phyloP scores from a whole-genome alignment of 2,888 invertebrate species.

The Erebia ligea region DNA sequence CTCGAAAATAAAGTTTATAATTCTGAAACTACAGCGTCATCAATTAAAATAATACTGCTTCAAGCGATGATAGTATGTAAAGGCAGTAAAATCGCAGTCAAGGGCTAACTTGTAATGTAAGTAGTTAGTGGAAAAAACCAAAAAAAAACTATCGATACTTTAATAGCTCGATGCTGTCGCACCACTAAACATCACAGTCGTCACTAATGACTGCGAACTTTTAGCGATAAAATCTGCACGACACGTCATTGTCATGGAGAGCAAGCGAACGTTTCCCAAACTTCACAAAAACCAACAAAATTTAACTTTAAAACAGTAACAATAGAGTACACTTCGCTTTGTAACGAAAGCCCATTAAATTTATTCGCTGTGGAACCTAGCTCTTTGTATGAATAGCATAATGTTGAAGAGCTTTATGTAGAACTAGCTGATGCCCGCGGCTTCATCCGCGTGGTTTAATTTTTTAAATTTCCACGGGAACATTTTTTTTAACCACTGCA shows the following conservation, averaged over 20 bases:
- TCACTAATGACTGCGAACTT: constrained; percentile 59
- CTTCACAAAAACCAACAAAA: constrained; percentile 19
- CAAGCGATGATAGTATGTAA: too few relatives aligned
- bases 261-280: constrained; percentile 48
- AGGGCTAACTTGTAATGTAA: too few relatives aligned
- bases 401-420: constrained; percentile 29
- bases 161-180: constrained; percentile 43
- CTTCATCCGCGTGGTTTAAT: too few relatives aligned
- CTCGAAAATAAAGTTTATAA: too few relatives aligned
- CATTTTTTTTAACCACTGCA: too few relatives aligned
- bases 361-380: constrained; percentile 28
- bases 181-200: constrained; percentile 38
- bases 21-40: too few relatives aligned
- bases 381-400: constrained; percentile 29
- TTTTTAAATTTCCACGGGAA: too few relatives aligned
- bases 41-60: too few relatives aligned
- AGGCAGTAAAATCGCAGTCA: too few relatives aligned
- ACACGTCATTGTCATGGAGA: constrained; percentile 63
- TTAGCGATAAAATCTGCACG: constrained; percentile 61
- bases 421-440: neutral
- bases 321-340: constrained; percentile 15
- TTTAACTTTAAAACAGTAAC: constrained; percentile 13
- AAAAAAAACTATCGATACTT: neutral
- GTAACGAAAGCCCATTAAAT: constrained; percentile 27
- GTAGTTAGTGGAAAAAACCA: too few relatives aligned